Evolutionary conservation across 2,888 invertebrate genomes (phyloP), one percentile per base, ranked within the genome.

Genomic region (Baronia brevicornis): DNA sequence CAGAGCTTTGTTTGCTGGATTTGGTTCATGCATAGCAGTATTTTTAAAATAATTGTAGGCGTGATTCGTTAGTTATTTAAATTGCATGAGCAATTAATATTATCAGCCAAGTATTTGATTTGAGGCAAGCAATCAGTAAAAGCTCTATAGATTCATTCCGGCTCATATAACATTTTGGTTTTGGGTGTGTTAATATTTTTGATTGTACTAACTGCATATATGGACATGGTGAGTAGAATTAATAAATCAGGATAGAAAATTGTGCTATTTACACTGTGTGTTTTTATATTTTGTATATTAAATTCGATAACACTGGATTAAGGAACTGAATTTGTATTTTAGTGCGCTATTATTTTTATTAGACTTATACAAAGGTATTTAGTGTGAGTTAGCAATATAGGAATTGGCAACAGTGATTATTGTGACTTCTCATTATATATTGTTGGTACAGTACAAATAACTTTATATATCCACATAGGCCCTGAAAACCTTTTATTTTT

Each of bases 1-100:
- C 62, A 60, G 54, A 60, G 62, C 60, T 74, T 73, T 66, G 66
- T 69, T 64, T 72, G 72, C 68, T 68, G 62, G 51, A 54, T 48
- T 68, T 61, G 60, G 58, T 46, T 48, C 38, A 31, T 11, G 36
- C 36, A 30, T 36, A 27, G 23, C 14, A 31, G 20, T 36, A 30
- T 15, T 30, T 18, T 31, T 37, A 30, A 20, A 36, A 28, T 38
- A 38, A 41, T 35, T 41, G 41, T 13, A 38, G 29, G 43, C 36
- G 32, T 35, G 31, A 36, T 35, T 11, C 33, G 41, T 27, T 14
- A 18, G 20, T 35, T 30, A 26, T 26, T 39, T 37, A 32, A 39
- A 33, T 35, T 43, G 41, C 38, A 38, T 36, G 38, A 33, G 37
- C 26, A 28, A 31, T 34, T 29, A 23, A 34, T 31, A 13, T 33